phyloP scores from a whole-genome alignment of 2,888 invertebrate genomes.

The Eristalis arbustorum region DNA sequence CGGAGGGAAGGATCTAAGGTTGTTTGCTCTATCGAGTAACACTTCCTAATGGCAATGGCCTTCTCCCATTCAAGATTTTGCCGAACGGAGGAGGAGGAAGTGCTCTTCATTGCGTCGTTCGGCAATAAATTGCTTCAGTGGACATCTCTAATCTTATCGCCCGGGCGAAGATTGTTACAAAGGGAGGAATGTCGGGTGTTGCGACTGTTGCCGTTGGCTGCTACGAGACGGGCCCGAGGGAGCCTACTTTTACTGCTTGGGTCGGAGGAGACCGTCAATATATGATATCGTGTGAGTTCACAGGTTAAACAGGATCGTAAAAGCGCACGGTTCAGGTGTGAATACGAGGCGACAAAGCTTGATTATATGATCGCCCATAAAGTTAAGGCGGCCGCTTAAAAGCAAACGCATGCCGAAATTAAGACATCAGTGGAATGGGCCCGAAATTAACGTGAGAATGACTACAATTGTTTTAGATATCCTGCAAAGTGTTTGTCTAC shows the following conservation, averaged over 20 bases:
- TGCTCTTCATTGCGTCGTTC: slow-evolving; percentile 10
- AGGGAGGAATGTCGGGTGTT: slow-evolving; percentile 5
- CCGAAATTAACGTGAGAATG: not conserved
- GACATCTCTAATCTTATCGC: slow-evolving; percentile 7
- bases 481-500: not conserved
- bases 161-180: not conserved
- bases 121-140: slow-evolving; percentile 22
- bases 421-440: not conserved
- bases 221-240: not conserved
- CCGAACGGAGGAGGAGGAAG: not conserved
- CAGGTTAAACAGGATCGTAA: not conserved
- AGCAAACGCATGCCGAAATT: not conserved
- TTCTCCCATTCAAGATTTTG: not conserved
- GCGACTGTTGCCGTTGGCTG: not conserved
- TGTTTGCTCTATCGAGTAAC: slow-evolving; percentile 13
- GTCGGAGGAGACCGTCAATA: not conserved
- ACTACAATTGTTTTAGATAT: not conserved
- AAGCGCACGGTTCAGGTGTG: not conserved
- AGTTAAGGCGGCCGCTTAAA: not conserved
- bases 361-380: not conserved
- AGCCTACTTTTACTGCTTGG: not conserved
- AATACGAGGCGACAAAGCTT: not conserved
- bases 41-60: slow-evolving; percentile 14
- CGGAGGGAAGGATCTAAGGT: not conserved
- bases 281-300: not conserved